Percentiles rank a stretch among this genome's conserved stretches.
These are phyloP conservation scores for Apaloderma vittatum DNA, from an alignment of 2,113 vertebrate species.

Conservation along the genomic window DNA sequence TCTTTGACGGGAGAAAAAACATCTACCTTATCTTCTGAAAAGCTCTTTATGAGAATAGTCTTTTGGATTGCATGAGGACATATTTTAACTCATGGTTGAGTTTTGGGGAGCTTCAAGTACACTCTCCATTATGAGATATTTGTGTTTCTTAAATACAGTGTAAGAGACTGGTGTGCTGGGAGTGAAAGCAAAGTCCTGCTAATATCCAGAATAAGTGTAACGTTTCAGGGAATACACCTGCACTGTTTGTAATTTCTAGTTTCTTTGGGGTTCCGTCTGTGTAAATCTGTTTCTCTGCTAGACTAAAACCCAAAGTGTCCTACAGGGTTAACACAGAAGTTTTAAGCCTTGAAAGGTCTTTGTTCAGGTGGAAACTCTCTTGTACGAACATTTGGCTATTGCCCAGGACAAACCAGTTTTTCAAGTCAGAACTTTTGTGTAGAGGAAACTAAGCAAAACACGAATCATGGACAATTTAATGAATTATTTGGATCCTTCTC, in stretches of 20 bases:
- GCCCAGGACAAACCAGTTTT: conserved; percentile 63
- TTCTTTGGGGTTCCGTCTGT: not conserved
- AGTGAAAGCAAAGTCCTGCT: not conserved
- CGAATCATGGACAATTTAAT: not conserved
- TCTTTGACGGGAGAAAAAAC: not conserved
- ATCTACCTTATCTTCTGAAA: not conserved
- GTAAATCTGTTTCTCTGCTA: not conserved
- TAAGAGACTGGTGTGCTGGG: not conserved
- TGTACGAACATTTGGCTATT: conserved; percentile 37
- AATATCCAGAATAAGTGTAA: not conserved
- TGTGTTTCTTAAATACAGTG: not conserved
- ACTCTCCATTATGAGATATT: not conserved
- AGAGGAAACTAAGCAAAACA: conserved; percentile 5
- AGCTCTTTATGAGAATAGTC: not conserved
- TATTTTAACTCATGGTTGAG: not conserved
- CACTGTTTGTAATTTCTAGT: not conserved
- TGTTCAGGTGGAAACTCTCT: conserved; percentile 22
- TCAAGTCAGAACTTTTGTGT: conserved; percentile 44
- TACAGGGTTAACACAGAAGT: conserved; percentile 43
- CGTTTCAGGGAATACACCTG: not conserved
- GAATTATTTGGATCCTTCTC: conserved; percentile 17
- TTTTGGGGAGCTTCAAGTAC: not conserved
- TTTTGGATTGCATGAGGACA: not conserved
- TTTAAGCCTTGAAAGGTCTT: conserved; percentile 38
- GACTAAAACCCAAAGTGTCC: not conserved